Percentiles rank a stretch among this genome's conserved stretches.
phyloP scores from a whole-genome alignment of 2,888 invertebrate species.

The Drosophila fulvimacula region DNA sequence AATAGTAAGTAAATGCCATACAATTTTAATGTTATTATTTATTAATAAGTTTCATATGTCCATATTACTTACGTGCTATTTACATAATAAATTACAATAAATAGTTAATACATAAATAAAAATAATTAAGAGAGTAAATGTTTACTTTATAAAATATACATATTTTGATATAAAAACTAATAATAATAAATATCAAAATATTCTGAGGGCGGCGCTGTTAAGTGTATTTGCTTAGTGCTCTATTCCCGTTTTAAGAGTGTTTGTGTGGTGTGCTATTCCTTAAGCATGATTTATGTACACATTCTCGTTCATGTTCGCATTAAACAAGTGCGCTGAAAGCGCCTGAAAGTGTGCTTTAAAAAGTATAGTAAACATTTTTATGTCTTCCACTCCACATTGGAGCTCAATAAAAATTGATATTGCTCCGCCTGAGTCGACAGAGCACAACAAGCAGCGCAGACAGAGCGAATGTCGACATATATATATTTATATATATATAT shows the following conservation, averaged over 20 bases:
- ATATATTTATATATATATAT: neutral
- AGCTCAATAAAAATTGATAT: conserved; percentile 52
- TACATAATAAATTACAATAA: too few species aligned
- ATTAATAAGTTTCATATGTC: too few species aligned
- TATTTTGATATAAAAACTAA: too few species aligned
- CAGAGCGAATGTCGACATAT: conserved; percentile 8
- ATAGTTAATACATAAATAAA: too few species aligned
- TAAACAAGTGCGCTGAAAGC: conserved; percentile 7
- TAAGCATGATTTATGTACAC: conserved; percentile 13
- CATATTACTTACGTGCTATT: too few species aligned
- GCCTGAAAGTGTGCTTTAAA: conserved; percentile 17
- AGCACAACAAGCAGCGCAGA: neutral
- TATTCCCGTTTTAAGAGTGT: neutral
- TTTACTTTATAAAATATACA: too few species aligned
- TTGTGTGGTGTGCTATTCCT: neutral
- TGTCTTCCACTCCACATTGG: conserved; percentile 3
- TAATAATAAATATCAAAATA: too few species aligned
- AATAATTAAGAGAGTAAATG: too few species aligned
- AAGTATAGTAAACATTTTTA: conserved; percentile 24
- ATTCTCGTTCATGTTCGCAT: conserved; percentile 10
- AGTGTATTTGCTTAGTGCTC: conserved; percentile 10
- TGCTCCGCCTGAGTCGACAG: conserved; percentile 13
- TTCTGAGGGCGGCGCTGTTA: too few species aligned
- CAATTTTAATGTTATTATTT: too few species aligned
- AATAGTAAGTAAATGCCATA: neutral